Percentiles rank a stretch among this genome's conserved stretches.
Evolutionary conservation across 1,140 invertebrate genomes (phyloP).

Genomic region (Thalassaphorura encarpata): DNA sequence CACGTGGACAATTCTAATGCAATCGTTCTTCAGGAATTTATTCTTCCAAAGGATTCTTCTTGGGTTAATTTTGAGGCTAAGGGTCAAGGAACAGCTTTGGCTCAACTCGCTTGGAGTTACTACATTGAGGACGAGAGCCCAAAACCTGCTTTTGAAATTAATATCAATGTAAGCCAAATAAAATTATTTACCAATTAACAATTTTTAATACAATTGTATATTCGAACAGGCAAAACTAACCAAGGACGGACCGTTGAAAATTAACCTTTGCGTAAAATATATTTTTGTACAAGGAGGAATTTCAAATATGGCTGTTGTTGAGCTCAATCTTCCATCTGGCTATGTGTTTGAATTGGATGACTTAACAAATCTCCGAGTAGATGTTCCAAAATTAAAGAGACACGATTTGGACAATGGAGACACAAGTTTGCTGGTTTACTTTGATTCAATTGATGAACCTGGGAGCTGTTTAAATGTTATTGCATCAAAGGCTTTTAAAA

Average conservation of each 20-base stretch:
- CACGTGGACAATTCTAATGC: background rate
- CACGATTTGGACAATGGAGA: slow-evolving; percentile 41
- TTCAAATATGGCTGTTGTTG: slow-evolving; percentile 76
- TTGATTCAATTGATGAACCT: slow-evolving; percentile 48
- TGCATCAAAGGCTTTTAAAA: slow-evolving; percentile 67
- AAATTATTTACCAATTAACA: background rate
- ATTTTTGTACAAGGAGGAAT: slow-evolving; percentile 42
- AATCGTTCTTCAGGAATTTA: slow-evolving; percentile 17
- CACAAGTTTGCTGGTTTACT: slow-evolving; percentile 68
- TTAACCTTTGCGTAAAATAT: background rate
- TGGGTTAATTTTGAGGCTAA: slow-evolving; percentile 54
- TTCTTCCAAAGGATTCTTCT: slow-evolving; percentile 46
- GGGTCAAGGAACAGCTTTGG: slow-evolving; percentile 68
- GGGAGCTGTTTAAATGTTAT: slow-evolving; percentile 42
- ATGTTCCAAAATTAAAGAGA: slow-evolving; percentile 4
- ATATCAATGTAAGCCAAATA: slow-evolving; percentile 2
- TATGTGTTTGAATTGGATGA: slow-evolving; percentile 55
- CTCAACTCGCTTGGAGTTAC: slow-evolving; percentile 71
- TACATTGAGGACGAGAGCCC: slow-evolving; percentile 69
- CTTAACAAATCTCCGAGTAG: background rate
- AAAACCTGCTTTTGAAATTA: slow-evolving; percentile 3
- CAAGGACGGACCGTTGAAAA: background rate
- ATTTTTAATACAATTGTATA: slow-evolving; percentile 21
- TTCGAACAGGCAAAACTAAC: background rate
- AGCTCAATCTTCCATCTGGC: slow-evolving; percentile 70